Evolutionary conservation across 2,888 invertebrate genomes (phyloP), one percentile per base, ranked within the genome.

Genomic region (Cheilosia urbana): DNA sequence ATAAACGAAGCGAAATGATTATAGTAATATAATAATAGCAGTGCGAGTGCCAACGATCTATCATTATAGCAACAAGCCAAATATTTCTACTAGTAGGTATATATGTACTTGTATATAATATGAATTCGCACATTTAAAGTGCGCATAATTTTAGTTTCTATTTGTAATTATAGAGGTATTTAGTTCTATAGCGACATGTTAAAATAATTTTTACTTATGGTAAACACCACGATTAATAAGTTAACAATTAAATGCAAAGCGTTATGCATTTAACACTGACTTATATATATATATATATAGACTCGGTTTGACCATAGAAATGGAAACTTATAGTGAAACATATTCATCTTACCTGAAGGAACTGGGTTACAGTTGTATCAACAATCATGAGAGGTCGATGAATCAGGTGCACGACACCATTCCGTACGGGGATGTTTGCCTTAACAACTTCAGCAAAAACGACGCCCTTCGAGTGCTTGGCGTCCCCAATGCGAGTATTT

Each of bases 381-480:
- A 97, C 96, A 78, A 98, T 96, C 96, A 98, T 97, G 17, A 98
- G 93, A 0, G 98, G 98, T 87, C 97, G 95, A 89, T 97, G 96
- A 88, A 98, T 98, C 87, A 98, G 94, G 93, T 98, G 98, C 4
- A 98, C 95, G 0, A 98, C 98, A 40, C 98, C 98, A 90, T 98
- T 98, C 90, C 95, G 95, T 34, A 98, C 97, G 0, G 98, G 98
- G 88, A 98, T 98, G 92, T 98, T 98, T 40, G 96, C 96, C 90
- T 96, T 95, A 9, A 97, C 95, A 85, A 98, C 96, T 92, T 97
- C 96, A 1, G 97, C 96, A 87, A 97, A 92, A 1, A 98, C 98
- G 3, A 97, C 96, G 11, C 98, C 98, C 68, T 95, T 94, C 15
- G 95, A 94, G 91, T 97, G 97, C 88, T 94, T 95, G 2, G 94